Evolutionary conservation across 2,888 invertebrate genomes (phyloP).

Genomic region (Unio pictorum): DNA sequence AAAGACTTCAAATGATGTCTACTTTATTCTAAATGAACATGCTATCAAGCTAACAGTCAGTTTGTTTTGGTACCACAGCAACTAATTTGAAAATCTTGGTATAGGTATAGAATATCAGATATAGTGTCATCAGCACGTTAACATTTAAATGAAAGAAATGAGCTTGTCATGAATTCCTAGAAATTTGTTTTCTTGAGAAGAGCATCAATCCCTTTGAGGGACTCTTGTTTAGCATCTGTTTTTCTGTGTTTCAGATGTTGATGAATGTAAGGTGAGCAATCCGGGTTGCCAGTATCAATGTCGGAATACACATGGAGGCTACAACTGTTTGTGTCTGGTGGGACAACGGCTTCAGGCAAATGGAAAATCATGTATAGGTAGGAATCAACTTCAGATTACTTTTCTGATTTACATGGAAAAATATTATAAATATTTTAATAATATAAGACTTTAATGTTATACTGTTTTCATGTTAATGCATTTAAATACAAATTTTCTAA

Average conservation of each 20-base stretch:
- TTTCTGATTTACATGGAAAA: not conserved
- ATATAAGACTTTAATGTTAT: too few relatives aligned
- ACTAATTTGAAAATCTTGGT: too few relatives aligned
- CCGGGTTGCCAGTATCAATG: conserved; percentile 88
- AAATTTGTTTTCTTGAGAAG: too few relatives aligned
- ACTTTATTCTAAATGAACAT: too few relatives aligned
- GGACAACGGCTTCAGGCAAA: conserved; percentile 73
- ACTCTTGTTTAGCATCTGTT: not conserved
- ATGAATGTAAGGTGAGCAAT: conserved; percentile 80
- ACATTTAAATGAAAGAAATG: not conserved
- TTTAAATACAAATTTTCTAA: too few relatives aligned
- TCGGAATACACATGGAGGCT: conserved; percentile 86
- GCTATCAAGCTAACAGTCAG: too few relatives aligned
- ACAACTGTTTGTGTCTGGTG: conserved; percentile 85
- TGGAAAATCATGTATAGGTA: conserved; percentile 80
- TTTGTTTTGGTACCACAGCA: too few relatives aligned
- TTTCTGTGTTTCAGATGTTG: conserved; percentile 77
- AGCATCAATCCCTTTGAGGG: not conserved
- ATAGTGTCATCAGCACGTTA: too few relatives aligned
- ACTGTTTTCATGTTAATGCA: too few relatives aligned
- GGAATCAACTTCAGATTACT: conserved; percentile 3
- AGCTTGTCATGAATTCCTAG: not conserved
- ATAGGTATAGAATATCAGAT: too few relatives aligned
- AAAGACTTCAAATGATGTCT: too few relatives aligned
- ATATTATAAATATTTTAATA: too few relatives aligned